Percentiles rank a stretch among this genome's conserved stretches.
Conservation (phyloP, 2,113 vertebrate genomes). For the Stegastes partitus region DNA sequence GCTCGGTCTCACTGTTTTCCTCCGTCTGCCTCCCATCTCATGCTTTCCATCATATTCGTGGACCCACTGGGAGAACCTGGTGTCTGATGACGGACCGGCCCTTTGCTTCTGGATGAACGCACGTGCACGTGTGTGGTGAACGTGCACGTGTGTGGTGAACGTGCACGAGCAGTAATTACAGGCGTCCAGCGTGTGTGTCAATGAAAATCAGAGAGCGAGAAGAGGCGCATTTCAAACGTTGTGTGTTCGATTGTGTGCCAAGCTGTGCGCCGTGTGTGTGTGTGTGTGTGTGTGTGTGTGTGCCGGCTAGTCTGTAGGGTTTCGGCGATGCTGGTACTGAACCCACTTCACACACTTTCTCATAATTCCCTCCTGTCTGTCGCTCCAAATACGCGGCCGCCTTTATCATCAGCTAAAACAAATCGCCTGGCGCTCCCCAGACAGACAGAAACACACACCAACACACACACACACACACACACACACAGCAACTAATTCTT, state of each 20-base stretch:
- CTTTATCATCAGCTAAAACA: constrained; percentile 83
- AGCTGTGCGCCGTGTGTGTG: constrained; percentile 1
- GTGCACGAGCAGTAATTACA: constrained; percentile 1
- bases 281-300: constrained; percentile 16
- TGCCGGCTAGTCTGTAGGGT: constrained; percentile 10
- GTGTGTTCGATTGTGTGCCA: constrained; percentile 7
- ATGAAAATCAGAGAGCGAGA: constrained; percentile 22
- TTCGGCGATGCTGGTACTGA: constrained; percentile 45
- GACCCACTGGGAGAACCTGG: constrained; percentile 7
- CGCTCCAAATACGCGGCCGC: constrained; percentile 77
- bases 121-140: not conserved
- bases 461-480: constrained; percentile 35
- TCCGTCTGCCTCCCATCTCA: not conserved
- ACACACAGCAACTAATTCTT: constrained; percentile 21
- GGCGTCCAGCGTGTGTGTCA: constrained; percentile 13
- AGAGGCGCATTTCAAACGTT: constrained; percentile 3
- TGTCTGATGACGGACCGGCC: constrained; percentile 13
- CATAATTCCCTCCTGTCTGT: constrained; percentile 74
- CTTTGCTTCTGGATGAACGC: not conserved
- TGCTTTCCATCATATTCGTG: not conserved
- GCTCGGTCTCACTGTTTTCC: not conserved
- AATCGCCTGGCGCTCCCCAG: constrained; percentile 69
- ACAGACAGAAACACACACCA: constrained; percentile 19
- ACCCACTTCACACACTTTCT: constrained; percentile 52
- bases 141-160: constrained; percentile 4